phyloP scores from a whole-genome alignment of 2,113 vertebrate genomes.

The Hucho hucho region DNA sequence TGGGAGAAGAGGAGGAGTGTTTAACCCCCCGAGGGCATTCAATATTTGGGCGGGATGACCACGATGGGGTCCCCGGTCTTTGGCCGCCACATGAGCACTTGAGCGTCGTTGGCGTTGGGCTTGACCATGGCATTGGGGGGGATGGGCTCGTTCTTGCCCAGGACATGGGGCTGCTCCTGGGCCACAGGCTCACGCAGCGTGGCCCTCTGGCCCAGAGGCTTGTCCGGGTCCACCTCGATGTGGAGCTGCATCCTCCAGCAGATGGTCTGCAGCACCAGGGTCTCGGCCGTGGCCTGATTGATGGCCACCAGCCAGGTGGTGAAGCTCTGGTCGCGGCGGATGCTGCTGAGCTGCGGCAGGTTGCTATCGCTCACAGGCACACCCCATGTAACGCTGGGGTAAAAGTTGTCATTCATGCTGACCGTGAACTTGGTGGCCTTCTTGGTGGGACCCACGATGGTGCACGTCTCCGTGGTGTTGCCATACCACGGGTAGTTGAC shows the following conservation, averaged over 20 bases:
- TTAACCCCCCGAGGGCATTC: slow-evolving; percentile 31
- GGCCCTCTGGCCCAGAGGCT: slow-evolving; percentile 86
- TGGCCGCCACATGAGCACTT: slow-evolving; percentile 99
- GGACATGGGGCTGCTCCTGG: slow-evolving; percentile 90
- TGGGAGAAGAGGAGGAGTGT: neutral
- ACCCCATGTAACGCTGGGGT: slow-evolving; percentile 97
- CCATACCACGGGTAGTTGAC: slow-evolving; percentile 99
- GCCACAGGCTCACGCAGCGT: slow-evolving; percentile 81
- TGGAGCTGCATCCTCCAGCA: slow-evolving; percentile 93
- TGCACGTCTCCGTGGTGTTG: slow-evolving; percentile 95
- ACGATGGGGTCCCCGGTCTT: slow-evolving; percentile 82
- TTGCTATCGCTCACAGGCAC: slow-evolving; percentile 94
- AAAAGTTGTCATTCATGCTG: slow-evolving; percentile 99
- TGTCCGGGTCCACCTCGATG: slow-evolving; percentile 87
- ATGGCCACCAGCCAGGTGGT: slow-evolving; percentile 96
- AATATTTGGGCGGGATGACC: slow-evolving; percentile 93
- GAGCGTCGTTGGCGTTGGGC: slow-evolving; percentile 97
- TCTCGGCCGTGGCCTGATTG: slow-evolving; percentile 85
- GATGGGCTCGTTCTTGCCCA: slow-evolving; percentile 90
- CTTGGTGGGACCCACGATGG: slow-evolving; percentile 89
- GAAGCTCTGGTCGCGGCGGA: slow-evolving; percentile 95
- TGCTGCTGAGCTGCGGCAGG: slow-evolving; percentile 87
- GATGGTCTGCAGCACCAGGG: slow-evolving; percentile 88
- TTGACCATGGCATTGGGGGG: slow-evolving; percentile 91
- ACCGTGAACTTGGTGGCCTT: slow-evolving; percentile 89